Base-by-base conservation (phyloP, 2,888 invertebrate species). In the Thymelicus acteon region DNA sequence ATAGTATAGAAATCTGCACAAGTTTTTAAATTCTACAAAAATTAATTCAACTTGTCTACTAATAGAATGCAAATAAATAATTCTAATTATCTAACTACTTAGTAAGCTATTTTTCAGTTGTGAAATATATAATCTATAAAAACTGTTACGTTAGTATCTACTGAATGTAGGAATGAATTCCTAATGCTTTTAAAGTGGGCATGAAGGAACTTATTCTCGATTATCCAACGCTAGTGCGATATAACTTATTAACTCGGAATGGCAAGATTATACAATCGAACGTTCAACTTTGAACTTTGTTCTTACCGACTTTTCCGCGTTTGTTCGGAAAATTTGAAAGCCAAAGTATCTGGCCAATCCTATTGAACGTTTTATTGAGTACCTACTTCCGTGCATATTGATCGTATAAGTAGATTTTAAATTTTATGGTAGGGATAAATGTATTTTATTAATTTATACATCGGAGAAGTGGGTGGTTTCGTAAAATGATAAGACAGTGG, bases 261-360 rank as follows among this genome's bases (percentile, higher is more conserved):
- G 49, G 19, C 70, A 40, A 60, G 70, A 70, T 70, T 70, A 70
- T 70, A 64, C 70, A 70, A 70, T 70, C 70, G 70, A 64, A 70
- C 64, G 64, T 64, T 70, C 64, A 70, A 70, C 70, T 70, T 70
- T 60, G 63, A 64, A 69, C 69, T 63, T 63, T 63, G 58, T 69
- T 70, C 70, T 70, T 70, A 60, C 54, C 60, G 39, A 64, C 40
- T 64, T 70, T 70, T 64, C 54, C 60, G 39, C 60, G 49, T 64
- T 70, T 60, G 60, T 70, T 64, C 70, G 60, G 13, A 48, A 64
- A 60, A 58, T 70, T 39, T 70, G 70, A 70, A 64, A 60, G 44
- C 60, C 64, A 52, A 70, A 70, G 64, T 60, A 64, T 60, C 60
- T 60, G 61, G 37, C 69, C 54, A 64, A 57, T 70, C 64, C 60